Percentiles rank a stretch among this genome's conserved stretches.
phyloP scores from a whole-genome alignment of 2,888 invertebrate species.

The Lasioglossum malachurum region DNA sequence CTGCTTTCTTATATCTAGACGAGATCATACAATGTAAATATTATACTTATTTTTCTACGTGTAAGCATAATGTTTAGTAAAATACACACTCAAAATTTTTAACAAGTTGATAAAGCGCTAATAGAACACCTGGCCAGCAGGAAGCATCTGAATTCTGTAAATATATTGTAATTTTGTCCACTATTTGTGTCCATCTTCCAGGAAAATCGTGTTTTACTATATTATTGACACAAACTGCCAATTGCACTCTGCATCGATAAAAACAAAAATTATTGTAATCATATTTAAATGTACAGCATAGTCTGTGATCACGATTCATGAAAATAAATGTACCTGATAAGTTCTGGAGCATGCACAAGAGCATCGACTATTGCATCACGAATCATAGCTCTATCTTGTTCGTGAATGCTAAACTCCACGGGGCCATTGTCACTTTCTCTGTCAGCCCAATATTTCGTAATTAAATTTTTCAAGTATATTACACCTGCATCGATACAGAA shows the following conservation, averaged over 20 bases:
- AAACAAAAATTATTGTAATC: slow-evolving; percentile 5
- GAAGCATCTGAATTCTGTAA: slow-evolving; percentile 95
- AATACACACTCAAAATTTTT: slow-evolving; percentile 92
- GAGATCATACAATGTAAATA: slow-evolving; percentile 7
- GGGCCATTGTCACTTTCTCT: slow-evolving; percentile 91
- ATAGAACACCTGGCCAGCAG: slow-evolving; percentile 96
- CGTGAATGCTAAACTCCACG: slow-evolving; percentile 95
- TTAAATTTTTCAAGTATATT: slow-evolving; percentile 97
- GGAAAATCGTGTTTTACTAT: slow-evolving; percentile 99
- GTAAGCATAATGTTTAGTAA: background rate
- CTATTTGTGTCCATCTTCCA: slow-evolving; percentile 96
- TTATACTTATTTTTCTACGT: slow-evolving; percentile 12
- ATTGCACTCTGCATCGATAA: slow-evolving; percentile 89
- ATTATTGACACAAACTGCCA: slow-evolving; percentile 96
- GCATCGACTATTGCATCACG: slow-evolving; percentile 98
- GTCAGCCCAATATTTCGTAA: slow-evolving; percentile 95
- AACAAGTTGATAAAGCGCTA: slow-evolving; percentile 96
- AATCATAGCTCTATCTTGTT: slow-evolving; percentile 97
- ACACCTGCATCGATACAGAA: slow-evolving; percentile 86
- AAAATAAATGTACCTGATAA: slow-evolving; percentile 86
- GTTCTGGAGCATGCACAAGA: slow-evolving; percentile 95
- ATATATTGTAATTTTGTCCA: slow-evolving; percentile 97
- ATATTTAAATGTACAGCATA: slow-evolving; percentile 1
- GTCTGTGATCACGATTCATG: background rate
- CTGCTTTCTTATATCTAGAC: slow-evolving; percentile 94